Conservation (phyloP, 2,888 invertebrate genomes). For the Iselma pallidipennis region DNA sequence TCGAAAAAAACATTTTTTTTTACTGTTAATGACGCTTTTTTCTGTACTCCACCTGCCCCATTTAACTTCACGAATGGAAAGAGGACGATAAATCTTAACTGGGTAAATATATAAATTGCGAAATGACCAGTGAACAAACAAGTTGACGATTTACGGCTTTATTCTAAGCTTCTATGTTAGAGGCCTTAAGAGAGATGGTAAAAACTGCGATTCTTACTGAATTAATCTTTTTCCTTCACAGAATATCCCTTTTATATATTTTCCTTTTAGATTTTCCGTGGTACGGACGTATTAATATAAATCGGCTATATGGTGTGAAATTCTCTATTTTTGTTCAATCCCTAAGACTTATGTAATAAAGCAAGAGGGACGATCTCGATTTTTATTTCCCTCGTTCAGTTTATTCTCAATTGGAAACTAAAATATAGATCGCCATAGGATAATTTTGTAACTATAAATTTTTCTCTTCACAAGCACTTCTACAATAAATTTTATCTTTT, state of each 20-base stretch:
- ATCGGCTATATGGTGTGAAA: slow-evolving; percentile 24
- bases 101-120: slow-evolving; percentile 48
- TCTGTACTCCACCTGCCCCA: slow-evolving; percentile 32
- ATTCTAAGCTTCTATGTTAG: slow-evolving; percentile 31
- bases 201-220: slow-evolving; percentile 33
- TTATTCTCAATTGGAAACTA: slow-evolving; percentile 6
- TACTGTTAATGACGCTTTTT: slow-evolving; percentile 12
- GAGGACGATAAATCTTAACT: slow-evolving; percentile 39
- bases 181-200: slow-evolving; percentile 28
- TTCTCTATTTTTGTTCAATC: slow-evolving; percentile 4
- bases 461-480: too few relatives aligned
- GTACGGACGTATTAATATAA: slow-evolving; percentile 30
- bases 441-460: slow-evolving; percentile 13
- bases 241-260: slow-evolving; percentile 31
- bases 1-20: neutral
- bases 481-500: neutral
- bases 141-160: slow-evolving; percentile 41
- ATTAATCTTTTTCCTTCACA: slow-evolving; percentile 38
- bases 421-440: slow-evolving; percentile 7
- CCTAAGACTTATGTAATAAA: neutral
- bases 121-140: slow-evolving; percentile 49
- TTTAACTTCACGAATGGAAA: slow-evolving; percentile 39
- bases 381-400: slow-evolving; percentile 9
- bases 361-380: neutral
- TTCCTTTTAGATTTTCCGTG: slow-evolving; percentile 19